phyloP scores from a whole-genome alignment of 2,888 invertebrate genomes.

The Lasioglossum leucozonium region DNA sequence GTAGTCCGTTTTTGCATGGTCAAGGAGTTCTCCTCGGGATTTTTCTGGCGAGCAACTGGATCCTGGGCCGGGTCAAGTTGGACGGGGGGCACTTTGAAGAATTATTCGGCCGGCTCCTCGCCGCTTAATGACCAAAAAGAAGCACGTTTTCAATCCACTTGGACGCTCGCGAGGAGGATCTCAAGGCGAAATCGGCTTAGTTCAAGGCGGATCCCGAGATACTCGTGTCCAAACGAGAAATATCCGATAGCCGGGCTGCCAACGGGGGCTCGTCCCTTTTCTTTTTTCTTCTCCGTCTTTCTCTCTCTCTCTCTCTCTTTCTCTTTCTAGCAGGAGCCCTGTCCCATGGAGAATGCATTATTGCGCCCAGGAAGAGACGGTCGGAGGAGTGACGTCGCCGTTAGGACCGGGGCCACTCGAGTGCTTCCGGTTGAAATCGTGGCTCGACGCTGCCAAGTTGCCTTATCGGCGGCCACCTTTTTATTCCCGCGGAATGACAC shows the following conservation, averaged over 20 bases:
- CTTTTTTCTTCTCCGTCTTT: not conserved
- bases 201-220: constrained; percentile 33
- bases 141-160: constrained; percentile 40
- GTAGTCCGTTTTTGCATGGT: not conserved
- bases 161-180: constrained; percentile 28
- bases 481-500: constrained; percentile 61
- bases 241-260: constrained; percentile 56
- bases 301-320: too few species aligned
- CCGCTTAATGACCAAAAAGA: constrained; percentile 16
- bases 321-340: not conserved
- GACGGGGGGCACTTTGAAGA: constrained; percentile 2
- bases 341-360: constrained; percentile 47
- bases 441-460: constrained; percentile 62
- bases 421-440: constrained; percentile 43
- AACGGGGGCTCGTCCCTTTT: constrained; percentile 24
- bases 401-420: not conserved
- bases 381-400: constrained; percentile 3
- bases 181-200: constrained; percentile 42
- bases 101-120: not conserved
- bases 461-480: constrained; percentile 68
- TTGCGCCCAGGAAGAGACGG: constrained; percentile 24
- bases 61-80: not conserved
- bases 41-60: constrained; percentile 12
- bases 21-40: not conserved
- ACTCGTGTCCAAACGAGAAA: constrained; percentile 58